Percentiles rank a stretch among this genome's conserved stretches.
These are phyloP conservation scores for Microctenopoma steveboyesi DNA, from an alignment of 2,797 vertebrate genomes.

Conservation along the genomic window DNA sequence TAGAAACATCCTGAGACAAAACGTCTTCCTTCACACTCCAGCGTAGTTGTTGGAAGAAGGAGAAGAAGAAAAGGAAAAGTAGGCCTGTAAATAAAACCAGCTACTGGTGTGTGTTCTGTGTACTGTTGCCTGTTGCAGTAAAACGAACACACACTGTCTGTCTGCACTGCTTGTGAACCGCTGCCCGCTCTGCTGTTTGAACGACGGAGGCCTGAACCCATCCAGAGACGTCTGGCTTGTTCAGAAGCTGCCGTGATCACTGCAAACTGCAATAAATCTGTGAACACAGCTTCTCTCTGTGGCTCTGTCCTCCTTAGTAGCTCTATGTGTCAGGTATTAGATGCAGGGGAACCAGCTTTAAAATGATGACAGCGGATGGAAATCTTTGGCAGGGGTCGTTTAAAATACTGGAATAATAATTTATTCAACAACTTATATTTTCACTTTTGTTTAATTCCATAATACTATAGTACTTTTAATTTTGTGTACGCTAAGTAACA, in stretches of 20 bases:
- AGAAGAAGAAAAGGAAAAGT: background rate
- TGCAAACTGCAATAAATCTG: slow-evolving; percentile 63
- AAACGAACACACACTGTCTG: slow-evolving; percentile 1
- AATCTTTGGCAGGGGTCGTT: too few species aligned
- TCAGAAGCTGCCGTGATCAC: slow-evolving; percentile 26
- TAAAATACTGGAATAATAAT: too few species aligned
- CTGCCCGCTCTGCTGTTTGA: slow-evolving; percentile 15
- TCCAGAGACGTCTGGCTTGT: slow-evolving; percentile 39
- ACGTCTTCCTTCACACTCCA: background rate
- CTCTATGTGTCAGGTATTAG: background rate
- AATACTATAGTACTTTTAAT: too few species aligned
- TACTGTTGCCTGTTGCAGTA: slow-evolving; percentile 13
- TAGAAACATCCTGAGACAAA: background rate
- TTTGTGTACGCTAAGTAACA: too few species aligned
- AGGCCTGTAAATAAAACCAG: background rate
- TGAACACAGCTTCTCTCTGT: slow-evolving; percentile 23
- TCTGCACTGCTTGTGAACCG: slow-evolving; percentile 15
- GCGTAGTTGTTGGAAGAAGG: background rate
- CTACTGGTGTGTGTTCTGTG: background rate
- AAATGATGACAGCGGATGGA: background rate
- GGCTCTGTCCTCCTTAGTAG: background rate
- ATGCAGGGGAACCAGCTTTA: background rate
- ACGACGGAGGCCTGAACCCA: slow-evolving; percentile 13
- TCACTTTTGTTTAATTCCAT: too few species aligned
- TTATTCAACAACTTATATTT: too few species aligned